Evolutionary conservation across 2,797 vertebrate genomes (phyloP), one percentile per base, ranked within the genome.

Genomic region (Salmo trutta): DNA sequence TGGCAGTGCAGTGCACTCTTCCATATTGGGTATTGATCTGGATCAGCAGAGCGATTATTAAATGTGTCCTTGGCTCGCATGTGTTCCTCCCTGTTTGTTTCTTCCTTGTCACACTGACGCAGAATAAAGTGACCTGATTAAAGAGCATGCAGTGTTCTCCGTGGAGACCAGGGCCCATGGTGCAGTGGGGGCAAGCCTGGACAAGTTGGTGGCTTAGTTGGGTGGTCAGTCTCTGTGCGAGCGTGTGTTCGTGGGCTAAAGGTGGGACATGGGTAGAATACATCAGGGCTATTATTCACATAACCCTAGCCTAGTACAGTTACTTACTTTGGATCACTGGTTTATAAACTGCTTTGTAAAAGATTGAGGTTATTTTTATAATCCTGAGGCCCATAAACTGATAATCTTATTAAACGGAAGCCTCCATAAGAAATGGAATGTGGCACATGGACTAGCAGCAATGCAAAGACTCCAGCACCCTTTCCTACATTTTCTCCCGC

Each of bases 401-500:
- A 56, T 19, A n/a, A 51, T 15, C 15, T 27, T 54, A 69, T 77
- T 68, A 70, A 59, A 69, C 4, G 0, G 72, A 79, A 71, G 47
- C 31, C 65, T 51, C 29, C 71, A 41, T 83, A 80, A 77, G 86
- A 87, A 75, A 74, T 88, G 84, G 85, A 92, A 88, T 84, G 76
- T 76, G 73, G 79, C 65, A 70, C 12, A 10, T 29, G 33, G 47
- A 83, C 77, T 53, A 81, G 83, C 1, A 12, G 47, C 47, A 75
- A 77, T 77, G 79, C 80, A 72, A 70, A 19, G 7, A 21, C 21
- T 27, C 71, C 1, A 7, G 6, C 81, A 78, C 81, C 79, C 67
- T 78, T 73, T 64, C 54, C 24, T 67, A 12, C 59, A 21, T 33
- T 56, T 21, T 12, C 24, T 52, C 36, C 8, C 8, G 36, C 33